These are phyloP conservation scores for Tillus elongatus DNA, from an alignment of 2,888 invertebrate species.

Conservation along the genomic window DNA sequence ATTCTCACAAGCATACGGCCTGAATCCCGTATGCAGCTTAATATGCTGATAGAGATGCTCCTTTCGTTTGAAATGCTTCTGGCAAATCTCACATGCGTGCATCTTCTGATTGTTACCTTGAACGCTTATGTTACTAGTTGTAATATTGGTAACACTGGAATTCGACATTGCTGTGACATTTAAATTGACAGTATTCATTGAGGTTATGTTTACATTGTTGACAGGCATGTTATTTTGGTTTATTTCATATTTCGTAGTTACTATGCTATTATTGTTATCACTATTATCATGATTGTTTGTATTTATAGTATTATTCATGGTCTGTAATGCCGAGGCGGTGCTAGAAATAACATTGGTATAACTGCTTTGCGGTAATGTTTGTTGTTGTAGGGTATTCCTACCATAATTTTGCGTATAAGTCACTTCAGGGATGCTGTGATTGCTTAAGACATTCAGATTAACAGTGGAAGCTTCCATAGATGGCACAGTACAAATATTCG, in stretches of 20 bases:
- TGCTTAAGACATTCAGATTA: constrained; percentile 25
- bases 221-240: too few species aligned
- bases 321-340: neutral
- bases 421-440: too few species aligned
- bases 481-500: too few species aligned
- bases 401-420: too few species aligned
- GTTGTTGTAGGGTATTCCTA: constrained; percentile 15
- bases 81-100: constrained; percentile 49
- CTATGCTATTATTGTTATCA: neutral
- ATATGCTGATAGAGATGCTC: constrained; percentile 61
- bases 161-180: constrained; percentile 6
- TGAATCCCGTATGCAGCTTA: constrained; percentile 56
- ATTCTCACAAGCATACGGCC: constrained; percentile 56
- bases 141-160: constrained; percentile 6
- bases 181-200: neutral
- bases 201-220: constrained; percentile 11
- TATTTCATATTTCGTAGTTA: neutral
- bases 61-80: constrained; percentile 56
- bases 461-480: constrained; percentile 23
- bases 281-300: constrained; percentile 7
- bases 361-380: constrained; percentile 15
- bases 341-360: constrained; percentile 19
- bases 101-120: constrained; percentile 17
- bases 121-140: too few species aligned
- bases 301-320: constrained; percentile 9